A percentile compares a stretch with the other conserved stretches of the same genome.
Evolutionary conservation across 2,113 vertebrate species (phyloP).

Genomic region (Thinocorus orbignyianus): DNA sequence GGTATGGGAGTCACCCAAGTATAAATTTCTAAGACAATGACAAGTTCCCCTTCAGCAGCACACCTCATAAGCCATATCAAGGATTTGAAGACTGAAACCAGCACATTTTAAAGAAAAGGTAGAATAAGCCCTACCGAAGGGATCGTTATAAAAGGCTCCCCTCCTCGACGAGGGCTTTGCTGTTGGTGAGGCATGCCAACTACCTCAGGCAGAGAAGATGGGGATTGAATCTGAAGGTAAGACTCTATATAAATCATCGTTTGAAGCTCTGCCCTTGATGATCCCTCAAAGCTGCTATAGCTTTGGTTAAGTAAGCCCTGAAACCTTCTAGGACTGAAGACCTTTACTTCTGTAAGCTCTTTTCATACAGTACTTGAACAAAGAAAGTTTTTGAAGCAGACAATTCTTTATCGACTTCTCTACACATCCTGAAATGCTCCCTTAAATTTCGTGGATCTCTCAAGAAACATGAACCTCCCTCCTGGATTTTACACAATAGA

Average conservation of each 20-base stretch:
- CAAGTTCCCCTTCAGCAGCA: background rate
- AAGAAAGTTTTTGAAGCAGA: slow-evolving; percentile 18
- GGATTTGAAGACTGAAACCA: background rate
- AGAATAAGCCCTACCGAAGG: background rate
- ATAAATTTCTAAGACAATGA: background rate
- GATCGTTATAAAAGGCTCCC: background rate
- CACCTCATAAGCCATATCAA: background rate
- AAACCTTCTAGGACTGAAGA: slow-evolving; percentile 19
- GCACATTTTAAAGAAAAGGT: background rate
- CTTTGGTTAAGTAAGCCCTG: slow-evolving; percentile 7
- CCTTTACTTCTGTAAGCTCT: background rate
- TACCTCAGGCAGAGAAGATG: background rate
- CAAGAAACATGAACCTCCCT: background rate
- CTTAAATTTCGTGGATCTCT: background rate
- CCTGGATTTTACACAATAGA: background rate
- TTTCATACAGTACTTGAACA: background rate
- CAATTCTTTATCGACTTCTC: background rate
- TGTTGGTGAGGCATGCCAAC: background rate
- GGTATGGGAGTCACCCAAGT: background rate
- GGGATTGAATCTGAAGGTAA: background rate
- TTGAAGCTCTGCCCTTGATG: slow-evolving; percentile 5
- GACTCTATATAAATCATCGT: background rate
- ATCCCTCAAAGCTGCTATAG: slow-evolving; percentile 3
- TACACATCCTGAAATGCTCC: background rate
- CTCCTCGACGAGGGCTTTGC: background rate